Percentiles rank a stretch among this genome's conserved stretches.
Evolutionary conservation across 2,113 vertebrate genomes (phyloP).

Genomic region (Megalops atlanticus): DNA sequence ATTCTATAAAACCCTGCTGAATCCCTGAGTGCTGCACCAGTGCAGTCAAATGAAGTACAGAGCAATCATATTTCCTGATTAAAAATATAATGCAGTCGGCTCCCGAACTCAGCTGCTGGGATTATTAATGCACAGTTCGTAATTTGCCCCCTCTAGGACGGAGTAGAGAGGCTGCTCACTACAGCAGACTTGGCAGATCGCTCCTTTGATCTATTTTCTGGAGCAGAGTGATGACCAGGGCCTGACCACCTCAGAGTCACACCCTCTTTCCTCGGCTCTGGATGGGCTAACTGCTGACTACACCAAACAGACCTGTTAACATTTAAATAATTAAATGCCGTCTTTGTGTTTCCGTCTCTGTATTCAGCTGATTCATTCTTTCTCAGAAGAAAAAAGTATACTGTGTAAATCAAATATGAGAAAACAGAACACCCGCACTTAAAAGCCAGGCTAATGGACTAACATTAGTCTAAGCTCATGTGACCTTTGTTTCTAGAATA

Average conservation of each 20-base stretch:
- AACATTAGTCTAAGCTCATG: too few relatives aligned
- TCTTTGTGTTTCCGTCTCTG: background rate
- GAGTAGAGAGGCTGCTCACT: conserved; percentile 43
- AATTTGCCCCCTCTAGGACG: conserved; percentile 69
- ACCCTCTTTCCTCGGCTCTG: background rate
- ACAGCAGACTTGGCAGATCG: background rate
- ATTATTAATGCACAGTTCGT: conserved; percentile 72
- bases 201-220: too few relatives aligned
- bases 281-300: background rate
- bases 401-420: too few relatives aligned
- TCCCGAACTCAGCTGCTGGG: conserved; percentile 64
- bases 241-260: background rate
- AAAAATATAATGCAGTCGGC: conserved; percentile 77
- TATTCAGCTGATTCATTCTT: background rate
- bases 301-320: background rate
- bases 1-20: conserved; percentile 63
- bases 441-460: too few relatives aligned
- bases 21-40: conserved; percentile 56
- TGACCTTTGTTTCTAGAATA: too few relatives aligned
- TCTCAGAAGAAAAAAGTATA: background rate
- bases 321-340: background rate
- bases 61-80: conserved; percentile 82
- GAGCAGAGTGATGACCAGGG: too few relatives aligned
- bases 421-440: too few relatives aligned
- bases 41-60: conserved; percentile 71